These are phyloP conservation scores for Sebastiscus albofasciatus DNA, from an alignment of 2,797 vertebrate species.

Conservation along the genomic window DNA sequence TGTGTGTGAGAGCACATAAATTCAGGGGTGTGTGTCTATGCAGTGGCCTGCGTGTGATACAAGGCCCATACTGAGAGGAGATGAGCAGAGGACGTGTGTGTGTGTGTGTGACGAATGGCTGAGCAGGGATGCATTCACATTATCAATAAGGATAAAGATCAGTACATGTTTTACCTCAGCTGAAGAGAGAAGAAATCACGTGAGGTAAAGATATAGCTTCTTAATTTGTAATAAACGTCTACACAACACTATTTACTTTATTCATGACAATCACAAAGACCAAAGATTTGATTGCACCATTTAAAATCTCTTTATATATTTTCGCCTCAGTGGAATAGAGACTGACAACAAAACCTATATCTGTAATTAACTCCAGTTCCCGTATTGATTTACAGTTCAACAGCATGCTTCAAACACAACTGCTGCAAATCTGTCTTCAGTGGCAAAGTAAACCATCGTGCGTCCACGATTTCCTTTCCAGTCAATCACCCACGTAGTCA, in stretches of 20 bases:
- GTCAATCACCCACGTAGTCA: background rate
- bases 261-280: background rate
- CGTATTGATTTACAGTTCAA: slow-evolving; percentile 31
- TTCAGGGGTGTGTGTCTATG: slow-evolving; percentile 28
- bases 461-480: background rate
- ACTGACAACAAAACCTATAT: background rate
- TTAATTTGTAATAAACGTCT: background rate
- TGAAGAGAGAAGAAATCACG: background rate
- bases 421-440: background rate
- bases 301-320: background rate
- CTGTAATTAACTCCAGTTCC: slow-evolving; percentile 6
- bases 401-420: background rate
- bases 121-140: background rate
- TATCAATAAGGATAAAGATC: background rate
- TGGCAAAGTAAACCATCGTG: background rate
- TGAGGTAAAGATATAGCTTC: background rate
- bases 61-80: slow-evolving; percentile 39
- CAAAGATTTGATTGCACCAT: background rate
- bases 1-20: slow-evolving; percentile 43
- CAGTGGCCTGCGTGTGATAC: slow-evolving; percentile 30
- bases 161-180: background rate
- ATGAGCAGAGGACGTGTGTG: background rate
- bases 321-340: background rate
- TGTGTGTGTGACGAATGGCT: background rate
- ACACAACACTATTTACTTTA: background rate